A percentile compares a stretch with the other conserved stretches of the same genome.
These are phyloP conservation scores for Brachionus koreanus DNA, from an alignment of 1,140 invertebrate species.

Conservation along the genomic window DNA sequence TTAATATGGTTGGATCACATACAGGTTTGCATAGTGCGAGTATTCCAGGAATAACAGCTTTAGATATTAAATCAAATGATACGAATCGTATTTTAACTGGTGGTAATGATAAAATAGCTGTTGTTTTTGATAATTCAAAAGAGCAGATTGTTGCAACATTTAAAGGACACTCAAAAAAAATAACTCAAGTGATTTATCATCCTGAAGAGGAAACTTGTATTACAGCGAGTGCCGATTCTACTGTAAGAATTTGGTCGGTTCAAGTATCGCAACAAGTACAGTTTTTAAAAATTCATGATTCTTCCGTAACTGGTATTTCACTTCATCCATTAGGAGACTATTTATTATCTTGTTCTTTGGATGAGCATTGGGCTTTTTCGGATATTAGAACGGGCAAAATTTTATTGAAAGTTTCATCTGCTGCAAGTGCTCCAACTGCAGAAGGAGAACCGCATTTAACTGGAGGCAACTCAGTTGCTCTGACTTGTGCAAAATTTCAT, in stretches of 20 bases:
- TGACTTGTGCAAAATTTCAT: constrained; percentile 98
- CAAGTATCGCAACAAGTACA: constrained; percentile 78
- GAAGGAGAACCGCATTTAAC: constrained; percentile 61
- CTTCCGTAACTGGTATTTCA: constrained; percentile 87
- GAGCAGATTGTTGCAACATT: constrained; percentile 92
- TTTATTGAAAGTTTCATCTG: constrained; percentile 72
- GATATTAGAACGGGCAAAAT: constrained; percentile 84
- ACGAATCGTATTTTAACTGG: constrained; percentile 80
- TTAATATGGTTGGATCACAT: constrained; percentile 80
- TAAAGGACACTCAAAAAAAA: constrained; percentile 87
- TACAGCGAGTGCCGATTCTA: constrained; percentile 88
- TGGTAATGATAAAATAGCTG: constrained; percentile 94
- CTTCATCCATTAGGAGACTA: constrained; percentile 97
- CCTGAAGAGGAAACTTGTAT: constrained; percentile 73
- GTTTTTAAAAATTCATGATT: constrained; percentile 80
- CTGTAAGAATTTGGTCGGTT: constrained; percentile 93
- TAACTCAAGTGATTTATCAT: constrained; percentile 93
- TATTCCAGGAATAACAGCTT: constrained; percentile 85
- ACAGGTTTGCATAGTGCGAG: constrained; percentile 88
- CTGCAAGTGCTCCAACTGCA: constrained; percentile 50
- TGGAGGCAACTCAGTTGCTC: constrained; percentile 93
- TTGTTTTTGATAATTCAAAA: constrained; percentile 95
- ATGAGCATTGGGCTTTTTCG: constrained; percentile 94
- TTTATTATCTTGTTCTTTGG: constrained; percentile 85
- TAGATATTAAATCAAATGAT: constrained; percentile 86